Base-by-base conservation (phyloP, 2,888 invertebrate genomes). In the Folsomia manolachei region DNA sequence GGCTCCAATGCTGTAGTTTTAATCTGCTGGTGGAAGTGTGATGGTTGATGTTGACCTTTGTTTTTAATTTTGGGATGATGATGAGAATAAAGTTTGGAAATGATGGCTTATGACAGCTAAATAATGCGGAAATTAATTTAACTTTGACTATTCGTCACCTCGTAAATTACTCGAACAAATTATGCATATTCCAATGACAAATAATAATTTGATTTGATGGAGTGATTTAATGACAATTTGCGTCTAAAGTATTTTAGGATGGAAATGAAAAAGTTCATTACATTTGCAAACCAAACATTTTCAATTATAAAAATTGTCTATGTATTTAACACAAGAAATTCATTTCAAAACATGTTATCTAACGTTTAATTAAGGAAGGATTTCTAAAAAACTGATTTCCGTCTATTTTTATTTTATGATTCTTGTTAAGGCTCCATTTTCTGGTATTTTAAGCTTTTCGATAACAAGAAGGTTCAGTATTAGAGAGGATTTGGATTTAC, bases 31-130 rank as follows among this genome's bases (percentile, higher is more conserved):
- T 39, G 39, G 39, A 39, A 19, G 64, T 27, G 64, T n/a, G 64
- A 64, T 64, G 64, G 26, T 52, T 66, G 52, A 21, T 66, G 65
- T 66, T 66, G 65, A 52, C 65, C 65, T 66, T 66, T 66, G 65
- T 66, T 66, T 66, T 66, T 52, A 66, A 66, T 66, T 66, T 66
- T 63, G 9, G 18, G 51, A 18, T 66, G 65, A 66, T 66, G 65
- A 21, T 39, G 65, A 27, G 19, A 14, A 7, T 9, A 64, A 21
- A 27, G 27, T 27, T 27, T n/a, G n/a, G 19, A 4, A 27, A 21
- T 66, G 52, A 66, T 2, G 39, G 27, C 52, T 66, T 66, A 66
- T 66, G 65, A 66, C 65, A 66, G 65, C 65, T 52, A 27, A 39
- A 66, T 66, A 66, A 66, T 66, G 39, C 21, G 52, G 23, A n/a